Conservation (phyloP, 2,888 invertebrate species). For the Xiphydria camelus region DNA sequence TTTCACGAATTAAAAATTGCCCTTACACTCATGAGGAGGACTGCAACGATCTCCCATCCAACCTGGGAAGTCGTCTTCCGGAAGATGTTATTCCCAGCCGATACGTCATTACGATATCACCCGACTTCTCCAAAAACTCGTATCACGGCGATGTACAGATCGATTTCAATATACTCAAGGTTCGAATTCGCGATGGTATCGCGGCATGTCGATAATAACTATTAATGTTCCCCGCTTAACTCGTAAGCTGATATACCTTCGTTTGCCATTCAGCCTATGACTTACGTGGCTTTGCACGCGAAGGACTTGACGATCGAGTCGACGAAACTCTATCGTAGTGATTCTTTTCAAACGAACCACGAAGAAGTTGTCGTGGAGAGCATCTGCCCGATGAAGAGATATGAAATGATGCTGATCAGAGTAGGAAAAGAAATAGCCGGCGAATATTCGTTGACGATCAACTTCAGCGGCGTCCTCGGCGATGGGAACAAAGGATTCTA, state of each 20-base stretch:
- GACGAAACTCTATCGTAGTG: slow-evolving; percentile 31
- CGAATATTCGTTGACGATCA: slow-evolving; percentile 36
- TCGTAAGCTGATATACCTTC: too few relatives aligned
- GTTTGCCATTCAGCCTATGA: slow-evolving; percentile 10
- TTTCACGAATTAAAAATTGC: too few relatives aligned
- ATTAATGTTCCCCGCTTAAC: too few relatives aligned
- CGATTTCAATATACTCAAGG: slow-evolving; percentile 18
- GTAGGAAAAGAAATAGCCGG: slow-evolving; percentile 6
- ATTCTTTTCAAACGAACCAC: slow-evolving; percentile 2
- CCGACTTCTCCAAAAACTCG: slow-evolving; percentile 16
- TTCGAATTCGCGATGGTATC: slow-evolving; percentile 7
- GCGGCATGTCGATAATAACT: too few relatives aligned
- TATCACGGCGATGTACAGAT: slow-evolving; percentile 23
- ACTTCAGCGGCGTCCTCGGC: slow-evolving; percentile 60
- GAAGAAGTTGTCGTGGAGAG: slow-evolving; percentile 7
- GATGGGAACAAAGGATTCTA: slow-evolving; percentile 63
- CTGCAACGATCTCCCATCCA: too few relatives aligned
- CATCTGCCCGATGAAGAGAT: slow-evolving; percentile 6
- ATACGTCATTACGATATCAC: slow-evolving; percentile 21
- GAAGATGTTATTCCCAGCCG: slow-evolving; percentile 17
- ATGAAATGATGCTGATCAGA: slow-evolving; percentile 20
- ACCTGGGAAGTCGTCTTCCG: slow-evolving; percentile 16
- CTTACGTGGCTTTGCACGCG: slow-evolving; percentile 36
- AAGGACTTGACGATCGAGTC: slow-evolving; percentile 42
- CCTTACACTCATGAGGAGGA: too few relatives aligned